Evolutionary conservation across 2,797 vertebrate genomes (phyloP).

Genomic region (Callimico goeldii): DNA sequence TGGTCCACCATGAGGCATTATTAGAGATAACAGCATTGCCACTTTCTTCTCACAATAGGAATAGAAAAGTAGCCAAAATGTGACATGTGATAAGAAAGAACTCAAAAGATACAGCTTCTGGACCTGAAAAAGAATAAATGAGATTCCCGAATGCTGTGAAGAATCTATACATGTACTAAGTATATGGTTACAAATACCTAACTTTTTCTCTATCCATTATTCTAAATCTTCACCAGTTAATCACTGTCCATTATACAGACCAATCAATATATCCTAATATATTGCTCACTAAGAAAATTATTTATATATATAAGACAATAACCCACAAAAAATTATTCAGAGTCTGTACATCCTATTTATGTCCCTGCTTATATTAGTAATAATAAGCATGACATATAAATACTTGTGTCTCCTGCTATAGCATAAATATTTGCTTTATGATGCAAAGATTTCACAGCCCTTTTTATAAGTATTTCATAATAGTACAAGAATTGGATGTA

Average conservation of each 20-base stretch:
- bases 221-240: background rate
- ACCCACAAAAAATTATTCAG: background rate
- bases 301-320: background rate
- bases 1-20: background rate
- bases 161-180: background rate
- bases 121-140: background rate
- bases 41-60: background rate
- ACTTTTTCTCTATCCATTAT: background rate
- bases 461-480: background rate
- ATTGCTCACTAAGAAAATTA: background rate
- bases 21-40: background rate
- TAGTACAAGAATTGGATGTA: background rate
- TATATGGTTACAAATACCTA: background rate
- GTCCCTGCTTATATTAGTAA: background rate
- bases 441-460: background rate
- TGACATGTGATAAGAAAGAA: background rate
- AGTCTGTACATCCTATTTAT: background rate
- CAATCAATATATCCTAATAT: background rate
- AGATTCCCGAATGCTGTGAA: accelerated
- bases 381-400: background rate
- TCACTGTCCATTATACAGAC: background rate
- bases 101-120: background rate
- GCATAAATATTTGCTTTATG: background rate
- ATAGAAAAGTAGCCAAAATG: background rate
- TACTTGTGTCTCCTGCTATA: background rate